These are phyloP conservation scores for Toxotes jaculatrix DNA, from an alignment of 2,113 vertebrate species.

Conservation along the genomic window DNA sequence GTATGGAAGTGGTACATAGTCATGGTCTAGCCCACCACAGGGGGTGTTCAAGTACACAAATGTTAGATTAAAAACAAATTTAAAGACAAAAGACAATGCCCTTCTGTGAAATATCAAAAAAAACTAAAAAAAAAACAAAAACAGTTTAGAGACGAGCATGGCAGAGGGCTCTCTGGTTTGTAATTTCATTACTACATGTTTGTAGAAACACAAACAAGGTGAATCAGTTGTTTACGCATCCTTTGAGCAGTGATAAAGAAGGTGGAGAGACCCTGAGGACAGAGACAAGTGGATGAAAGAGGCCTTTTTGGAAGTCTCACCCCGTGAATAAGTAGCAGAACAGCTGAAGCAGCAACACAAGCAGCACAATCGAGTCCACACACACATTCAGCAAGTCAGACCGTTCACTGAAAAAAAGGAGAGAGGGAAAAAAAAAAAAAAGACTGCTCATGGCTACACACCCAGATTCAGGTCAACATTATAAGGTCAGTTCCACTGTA, in stretches of 20 bases:
- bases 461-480: slow-evolving; percentile 24
- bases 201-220: slow-evolving; percentile 43
- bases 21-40: not conserved
- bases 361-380: slow-evolving; percentile 33
- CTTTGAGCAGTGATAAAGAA: slow-evolving; percentile 34
- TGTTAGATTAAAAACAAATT: slow-evolving; percentile 1
- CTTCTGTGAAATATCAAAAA: not conserved
- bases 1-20: not conserved
- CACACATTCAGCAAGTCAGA: slow-evolving; percentile 27
- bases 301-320: slow-evolving; percentile 27
- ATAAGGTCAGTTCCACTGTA: slow-evolving; percentile 5
- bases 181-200: slow-evolving; percentile 17
- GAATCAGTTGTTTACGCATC: slow-evolving; percentile 32
- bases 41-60: not conserved
- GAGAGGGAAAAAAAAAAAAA: not conserved
- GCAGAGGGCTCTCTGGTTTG: slow-evolving; percentile 11
- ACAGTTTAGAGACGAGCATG: not conserved
- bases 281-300: slow-evolving; percentile 43
- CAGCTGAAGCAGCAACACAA: slow-evolving; percentile 57
- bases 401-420: slow-evolving; percentile 18
- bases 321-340: slow-evolving; percentile 51
- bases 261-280: slow-evolving; percentile 40
- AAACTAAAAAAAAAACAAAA: not conserved
- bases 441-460: slow-evolving; percentile 6
- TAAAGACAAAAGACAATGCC: not conserved